Conservation (phyloP, 2,888 invertebrate genomes). For the Yponomeuta sedellus region DNA sequence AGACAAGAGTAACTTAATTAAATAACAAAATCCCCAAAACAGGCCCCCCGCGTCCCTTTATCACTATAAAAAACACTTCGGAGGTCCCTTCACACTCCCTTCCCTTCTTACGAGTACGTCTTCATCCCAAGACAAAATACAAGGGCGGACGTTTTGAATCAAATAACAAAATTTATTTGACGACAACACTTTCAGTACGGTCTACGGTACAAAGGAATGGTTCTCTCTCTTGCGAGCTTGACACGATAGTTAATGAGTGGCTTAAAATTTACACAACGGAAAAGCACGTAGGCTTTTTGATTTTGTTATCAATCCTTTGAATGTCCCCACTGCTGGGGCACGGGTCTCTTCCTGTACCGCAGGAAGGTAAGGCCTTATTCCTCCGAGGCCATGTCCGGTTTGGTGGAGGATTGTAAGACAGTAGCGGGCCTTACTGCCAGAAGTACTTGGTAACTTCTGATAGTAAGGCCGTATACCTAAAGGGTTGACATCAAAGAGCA, state of each 20-base stretch:
- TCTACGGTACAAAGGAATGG: neutral
- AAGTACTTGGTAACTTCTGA: no score
- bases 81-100: neutral
- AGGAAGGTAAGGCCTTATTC: no score
- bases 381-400: no score
- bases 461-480: no score
- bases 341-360: no score
- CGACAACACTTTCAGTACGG: neutral
- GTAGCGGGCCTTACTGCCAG: no score
- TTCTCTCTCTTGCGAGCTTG: neutral
- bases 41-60: neutral
- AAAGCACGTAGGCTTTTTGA: no score
- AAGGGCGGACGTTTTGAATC: neutral
- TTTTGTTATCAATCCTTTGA: no score
- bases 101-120: neutral
- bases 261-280: neutral
- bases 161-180: neutral
- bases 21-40: neutral
- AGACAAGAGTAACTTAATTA: no score
- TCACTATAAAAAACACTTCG: neutral
- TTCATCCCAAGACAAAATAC: neutral
- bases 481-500: no score
- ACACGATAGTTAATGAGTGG: neutral
- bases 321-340: no score
- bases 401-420: no score